Conservation (phyloP, 2,113 vertebrate species). For the Reinhardtius hippoglossoides region DNA sequence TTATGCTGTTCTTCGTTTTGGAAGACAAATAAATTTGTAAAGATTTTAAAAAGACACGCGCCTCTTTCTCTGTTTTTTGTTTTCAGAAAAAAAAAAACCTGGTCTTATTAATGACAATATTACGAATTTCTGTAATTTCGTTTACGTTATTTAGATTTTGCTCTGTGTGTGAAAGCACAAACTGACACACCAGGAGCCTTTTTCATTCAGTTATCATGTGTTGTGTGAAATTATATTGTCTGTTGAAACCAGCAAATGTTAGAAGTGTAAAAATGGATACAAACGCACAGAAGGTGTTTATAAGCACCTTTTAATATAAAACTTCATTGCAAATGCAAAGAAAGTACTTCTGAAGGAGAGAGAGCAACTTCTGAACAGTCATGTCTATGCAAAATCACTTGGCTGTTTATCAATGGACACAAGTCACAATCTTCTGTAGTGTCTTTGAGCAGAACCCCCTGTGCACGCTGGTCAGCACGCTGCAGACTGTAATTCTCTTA, state of each 20-base stretch:
- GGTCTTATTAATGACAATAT: too few relatives aligned
- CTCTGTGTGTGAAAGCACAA: neutral
- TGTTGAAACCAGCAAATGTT: too few relatives aligned
- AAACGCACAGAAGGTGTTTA: neutral
- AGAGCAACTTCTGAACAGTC: neutral
- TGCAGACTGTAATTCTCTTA: conserved; percentile 12
- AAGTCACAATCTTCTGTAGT: neutral
- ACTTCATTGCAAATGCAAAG: neutral
- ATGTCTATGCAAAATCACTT: neutral
- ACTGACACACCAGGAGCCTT: neutral
- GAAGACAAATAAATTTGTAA: conserved; percentile 93
- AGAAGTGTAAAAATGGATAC: too few relatives aligned
- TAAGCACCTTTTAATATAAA: neutral
- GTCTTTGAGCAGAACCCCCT: neutral
- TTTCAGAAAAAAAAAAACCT: neutral
- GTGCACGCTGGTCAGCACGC: neutral
- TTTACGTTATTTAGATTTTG: neutral
- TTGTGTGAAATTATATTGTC: neutral
- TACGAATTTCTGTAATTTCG: too few relatives aligned
- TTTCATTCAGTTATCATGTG: too few relatives aligned
- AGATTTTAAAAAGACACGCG: conserved; percentile 56
- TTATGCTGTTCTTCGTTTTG: conserved; percentile 90
- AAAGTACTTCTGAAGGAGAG: neutral
- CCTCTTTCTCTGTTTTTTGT: conserved; percentile 12
- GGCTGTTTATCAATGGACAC: neutral